These are phyloP conservation scores for Phaenicophaeus curvirostris DNA, from an alignment of 2,797 vertebrate genomes.

Conservation along the genomic window DNA sequence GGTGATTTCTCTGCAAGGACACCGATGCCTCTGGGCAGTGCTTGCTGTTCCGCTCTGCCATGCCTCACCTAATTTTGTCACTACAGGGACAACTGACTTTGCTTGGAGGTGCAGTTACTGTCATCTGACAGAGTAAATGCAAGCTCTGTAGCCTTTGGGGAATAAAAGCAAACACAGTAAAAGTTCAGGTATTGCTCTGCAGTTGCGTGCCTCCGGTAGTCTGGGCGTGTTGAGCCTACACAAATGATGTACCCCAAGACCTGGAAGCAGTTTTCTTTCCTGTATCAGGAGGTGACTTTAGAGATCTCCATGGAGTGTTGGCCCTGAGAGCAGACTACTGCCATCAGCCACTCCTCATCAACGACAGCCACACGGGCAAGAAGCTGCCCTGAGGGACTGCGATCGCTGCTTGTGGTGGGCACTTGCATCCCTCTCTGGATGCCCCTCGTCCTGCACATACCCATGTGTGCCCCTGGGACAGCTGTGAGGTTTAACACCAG, in stretches of 20 bases:
- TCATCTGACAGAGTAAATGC: background rate
- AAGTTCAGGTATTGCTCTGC: background rate
- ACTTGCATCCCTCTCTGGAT: background rate
- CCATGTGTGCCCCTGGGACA: fast-evolving
- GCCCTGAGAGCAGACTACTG: background rate
- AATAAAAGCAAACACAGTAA: background rate
- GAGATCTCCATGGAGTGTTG: background rate
- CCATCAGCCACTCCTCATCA: background rate
- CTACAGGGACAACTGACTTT: background rate
- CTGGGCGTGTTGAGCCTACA: background rate
- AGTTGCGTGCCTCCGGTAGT: background rate
- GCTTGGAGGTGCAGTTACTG: background rate
- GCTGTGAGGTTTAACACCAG: background rate
- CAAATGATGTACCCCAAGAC: background rate
- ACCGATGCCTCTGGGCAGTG: background rate
- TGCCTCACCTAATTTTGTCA: background rate
- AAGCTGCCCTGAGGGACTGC: background rate
- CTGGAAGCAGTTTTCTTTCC: background rate
- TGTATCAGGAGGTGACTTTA: background rate
- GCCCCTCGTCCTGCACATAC: fast-evolving
- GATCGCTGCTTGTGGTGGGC: fast-evolving
- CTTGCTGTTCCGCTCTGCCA: background rate
- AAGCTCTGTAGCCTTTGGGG: background rate
- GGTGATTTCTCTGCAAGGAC: background rate
- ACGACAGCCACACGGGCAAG: fast-evolving